Evolutionary conservation across 2,888 invertebrate genomes (phyloP).

Genomic region (Allygus modestus): DNA sequence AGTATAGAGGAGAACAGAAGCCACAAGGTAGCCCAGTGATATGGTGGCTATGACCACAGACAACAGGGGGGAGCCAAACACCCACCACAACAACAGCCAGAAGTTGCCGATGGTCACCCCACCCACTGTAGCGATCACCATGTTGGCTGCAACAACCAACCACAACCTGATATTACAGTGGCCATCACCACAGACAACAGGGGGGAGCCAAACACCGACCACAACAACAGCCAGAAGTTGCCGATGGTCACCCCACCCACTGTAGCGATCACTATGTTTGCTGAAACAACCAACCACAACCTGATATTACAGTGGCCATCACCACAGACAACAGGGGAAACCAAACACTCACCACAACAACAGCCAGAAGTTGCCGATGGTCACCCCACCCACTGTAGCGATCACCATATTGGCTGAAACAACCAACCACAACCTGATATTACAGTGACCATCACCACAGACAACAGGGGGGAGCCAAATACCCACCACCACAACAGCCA

Average conservation of each 20-base stretch:
- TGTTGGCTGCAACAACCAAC: constrained; percentile 72
- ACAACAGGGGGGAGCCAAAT: constrained; percentile 81
- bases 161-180: constrained; percentile 73
- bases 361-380: constrained; percentile 80
- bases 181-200: constrained; percentile 79
- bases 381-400: constrained; percentile 78
- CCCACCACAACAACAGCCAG: constrained; percentile 82
- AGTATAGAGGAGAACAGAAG: constrained; percentile 79
- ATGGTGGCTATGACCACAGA: constrained; percentile 80
- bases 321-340: constrained; percentile 79
- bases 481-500: constrained; percentile 82
- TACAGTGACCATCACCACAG: constrained; percentile 79
- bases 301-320: constrained; percentile 77
- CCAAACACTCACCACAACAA: constrained; percentile 81
- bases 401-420: constrained; percentile 72
- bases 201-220: constrained; percentile 81
- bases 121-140: constrained; percentile 75
- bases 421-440: neutral
- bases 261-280: constrained; percentile 75
- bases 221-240: constrained; percentile 79
- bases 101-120: constrained; percentile 80
- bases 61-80: constrained; percentile 79
- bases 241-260: constrained; percentile 80
- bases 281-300: constrained; percentile 30
- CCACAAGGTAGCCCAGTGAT: constrained; percentile 80